Percentiles rank a stretch among this genome's conserved stretches.
These are phyloP conservation scores for Crossaster papposus DNA, from an alignment of 53 echinoderm and acorn worm genomes.

Conservation along the genomic window DNA sequence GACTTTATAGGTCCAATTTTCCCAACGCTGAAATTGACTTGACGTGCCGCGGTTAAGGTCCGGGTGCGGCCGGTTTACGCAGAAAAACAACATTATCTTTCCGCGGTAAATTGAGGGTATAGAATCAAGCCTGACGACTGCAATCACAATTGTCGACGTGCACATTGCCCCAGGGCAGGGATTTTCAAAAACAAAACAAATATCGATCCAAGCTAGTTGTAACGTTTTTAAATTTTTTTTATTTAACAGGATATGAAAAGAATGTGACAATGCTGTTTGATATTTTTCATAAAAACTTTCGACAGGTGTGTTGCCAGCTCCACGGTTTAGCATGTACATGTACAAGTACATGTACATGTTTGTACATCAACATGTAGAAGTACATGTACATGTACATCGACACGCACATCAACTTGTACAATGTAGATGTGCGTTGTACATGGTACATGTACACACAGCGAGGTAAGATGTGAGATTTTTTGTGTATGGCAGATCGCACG, in stretches of 20 bases:
- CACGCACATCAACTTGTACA: too few relatives aligned
- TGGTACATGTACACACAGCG: not conserved
- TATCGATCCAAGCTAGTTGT: not conserved
- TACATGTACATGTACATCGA: too few relatives aligned
- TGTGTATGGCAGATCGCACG: not conserved
- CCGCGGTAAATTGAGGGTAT: not conserved
- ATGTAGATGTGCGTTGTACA: too few relatives aligned
- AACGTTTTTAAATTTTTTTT: too few relatives aligned
- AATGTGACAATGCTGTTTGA: not conserved
- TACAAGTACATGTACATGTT: too few relatives aligned
- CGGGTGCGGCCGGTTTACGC: not conserved
- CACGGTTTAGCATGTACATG: too few relatives aligned
- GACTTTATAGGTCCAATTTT: too few relatives aligned
- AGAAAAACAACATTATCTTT: not conserved
- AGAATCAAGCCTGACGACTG: not conserved
- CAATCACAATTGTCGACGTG: not conserved
- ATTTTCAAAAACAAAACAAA: not conserved
- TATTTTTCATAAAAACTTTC: not conserved
- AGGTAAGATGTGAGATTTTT: not conserved
- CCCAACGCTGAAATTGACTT: not conserved
- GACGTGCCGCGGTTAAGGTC: not conserved
- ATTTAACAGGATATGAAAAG: not conserved
- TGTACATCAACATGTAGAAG: too few relatives aligned
- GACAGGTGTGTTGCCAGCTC: not conserved
- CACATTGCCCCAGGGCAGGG: not conserved